phyloP scores from a whole-genome alignment of 2,113 vertebrate genomes.

The Neodon shergylaensis region DNA sequence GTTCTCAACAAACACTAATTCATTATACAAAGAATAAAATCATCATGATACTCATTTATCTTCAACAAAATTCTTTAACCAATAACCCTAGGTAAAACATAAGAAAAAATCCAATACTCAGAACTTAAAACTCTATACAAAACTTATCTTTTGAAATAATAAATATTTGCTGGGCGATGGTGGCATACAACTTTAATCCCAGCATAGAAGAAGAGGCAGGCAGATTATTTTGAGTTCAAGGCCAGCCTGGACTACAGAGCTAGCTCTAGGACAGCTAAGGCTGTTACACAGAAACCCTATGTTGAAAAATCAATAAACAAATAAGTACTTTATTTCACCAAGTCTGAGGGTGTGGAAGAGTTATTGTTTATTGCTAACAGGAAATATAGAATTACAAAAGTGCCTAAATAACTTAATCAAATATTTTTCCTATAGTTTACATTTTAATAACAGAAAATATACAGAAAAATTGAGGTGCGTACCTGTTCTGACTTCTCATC shows the following conservation, averaged over 20 bases:
- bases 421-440: conserved; percentile 28
- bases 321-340: conserved; percentile 18
- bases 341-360: not conserved
- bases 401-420: conserved; percentile 33
- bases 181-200: too few species aligned
- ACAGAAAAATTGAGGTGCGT: conserved; percentile 55
- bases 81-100: not conserved
- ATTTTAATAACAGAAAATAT: conserved; percentile 32
- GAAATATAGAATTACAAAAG: conserved; percentile 5
- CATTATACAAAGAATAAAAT: conserved; percentile 32
- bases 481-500: conserved; percentile 97
- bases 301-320: not conserved
- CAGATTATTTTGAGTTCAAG: too few species aligned
- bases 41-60: conserved; percentile 34
- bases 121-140: conserved; percentile 4
- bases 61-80: conserved; percentile 41
- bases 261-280: too few species aligned
- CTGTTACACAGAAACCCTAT: too few species aligned
- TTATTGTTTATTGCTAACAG: conserved; percentile 26
- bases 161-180: not conserved
- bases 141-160: conserved; percentile 39
- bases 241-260: too few species aligned
- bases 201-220: too few species aligned
- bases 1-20: conserved; percentile 57
- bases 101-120: conserved; percentile 45